Base-by-base conservation (phyloP, 2,113 vertebrate species). In the Stigmatopora nigra region DNA sequence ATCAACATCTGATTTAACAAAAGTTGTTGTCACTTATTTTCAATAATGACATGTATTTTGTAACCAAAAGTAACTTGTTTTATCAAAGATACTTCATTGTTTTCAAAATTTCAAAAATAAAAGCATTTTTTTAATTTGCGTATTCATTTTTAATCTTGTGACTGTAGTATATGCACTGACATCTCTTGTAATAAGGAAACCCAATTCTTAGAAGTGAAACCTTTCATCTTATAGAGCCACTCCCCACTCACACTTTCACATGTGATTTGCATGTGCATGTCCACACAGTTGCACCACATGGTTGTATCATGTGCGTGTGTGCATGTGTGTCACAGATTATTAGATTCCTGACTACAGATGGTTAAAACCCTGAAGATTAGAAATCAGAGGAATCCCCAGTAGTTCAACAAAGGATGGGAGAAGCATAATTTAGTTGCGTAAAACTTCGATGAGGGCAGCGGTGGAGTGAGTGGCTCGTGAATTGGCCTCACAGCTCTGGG, bases 331-430 rank as follows among this genome's bases (percentile, higher is more conserved):
- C 1, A 49, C 57, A 56, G 69, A 77, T 67, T 44, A 73, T 38
- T 25, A 57, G 62, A 76, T 67, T 75, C 17, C 48, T 61, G 52
- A n/a, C 64, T 67, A 7, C 69, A 82, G 65, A 80, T 78, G 78
- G 73, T 74, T 69, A 69, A 72, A 80, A 35, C 52, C 61, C 46
- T 38, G 53, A 65, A 67, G 53, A 55, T 63, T 70, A 60, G 13
- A 67, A 46, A 9, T 25, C 45, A 45, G 22, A 59, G 41, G 35
- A 72, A 68, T 58, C 63, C 17, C 25, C 36, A 55, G 45, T 31
- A 11, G 4, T 48, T n/a, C 44, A 61, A 17, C 15, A 36, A 53
- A 19, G n/a, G 25, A 20, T 36, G 67, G 62, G 65, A 17, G 13
- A 31, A 48, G 38, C n/a, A n/a, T 48, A 31, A 1, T 60, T 41